A percentile compares a stretch with the other conserved stretches of the same genome.
Conservation (phyloP, 30 jellyfish, hydroid and myxozoan species). For the Cassiopea andromeda region DNA sequence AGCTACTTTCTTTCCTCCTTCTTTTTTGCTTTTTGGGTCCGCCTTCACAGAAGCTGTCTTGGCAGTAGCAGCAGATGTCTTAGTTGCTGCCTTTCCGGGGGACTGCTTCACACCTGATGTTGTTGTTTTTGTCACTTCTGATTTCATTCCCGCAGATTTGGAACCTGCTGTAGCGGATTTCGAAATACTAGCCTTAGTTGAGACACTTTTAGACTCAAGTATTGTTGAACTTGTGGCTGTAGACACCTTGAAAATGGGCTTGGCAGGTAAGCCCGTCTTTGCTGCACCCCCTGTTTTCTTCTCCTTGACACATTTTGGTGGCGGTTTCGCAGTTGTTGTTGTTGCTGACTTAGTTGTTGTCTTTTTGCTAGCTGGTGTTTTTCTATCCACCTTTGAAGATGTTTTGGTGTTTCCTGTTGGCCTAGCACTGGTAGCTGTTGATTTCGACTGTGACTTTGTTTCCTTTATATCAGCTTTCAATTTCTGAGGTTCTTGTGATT, state of each 20-base stretch:
- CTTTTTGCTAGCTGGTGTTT: conserved; percentile 2
- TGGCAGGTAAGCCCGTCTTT: conserved; percentile 4
- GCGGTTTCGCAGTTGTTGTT: conserved; percentile 12
- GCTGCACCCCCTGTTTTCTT: neutral
- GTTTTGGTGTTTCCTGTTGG: neutral
- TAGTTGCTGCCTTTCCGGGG: conserved; percentile 4
- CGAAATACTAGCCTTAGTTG: neutral
- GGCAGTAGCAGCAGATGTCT: conserved; percentile 5
- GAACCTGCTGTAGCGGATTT: conserved; percentile 2
- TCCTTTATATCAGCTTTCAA: neutral
- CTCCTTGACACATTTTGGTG: neutral
- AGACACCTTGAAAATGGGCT: conserved; percentile 17
- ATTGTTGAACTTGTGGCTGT: conserved; percentile 4
- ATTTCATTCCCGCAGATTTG: neutral
- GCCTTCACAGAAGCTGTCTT: neutral
- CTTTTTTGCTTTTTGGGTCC: conserved; percentile 6
- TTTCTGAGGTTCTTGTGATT: neutral
- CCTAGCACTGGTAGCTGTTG: neutral
- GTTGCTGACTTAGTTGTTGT: conserved; percentile 26
- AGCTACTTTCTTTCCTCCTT: neutral
- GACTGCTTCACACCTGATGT: neutral
- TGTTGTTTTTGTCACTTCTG: neutral
- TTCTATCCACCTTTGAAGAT: conserved; percentile 14
- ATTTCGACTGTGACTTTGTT: neutral
- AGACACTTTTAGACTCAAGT: neutral